A percentile compares a stretch with the other conserved stretches of the same genome.
These are phyloP conservation scores for Pollenia angustigena DNA, from an alignment of 2,888 invertebrate species.

Conservation along the genomic window DNA sequence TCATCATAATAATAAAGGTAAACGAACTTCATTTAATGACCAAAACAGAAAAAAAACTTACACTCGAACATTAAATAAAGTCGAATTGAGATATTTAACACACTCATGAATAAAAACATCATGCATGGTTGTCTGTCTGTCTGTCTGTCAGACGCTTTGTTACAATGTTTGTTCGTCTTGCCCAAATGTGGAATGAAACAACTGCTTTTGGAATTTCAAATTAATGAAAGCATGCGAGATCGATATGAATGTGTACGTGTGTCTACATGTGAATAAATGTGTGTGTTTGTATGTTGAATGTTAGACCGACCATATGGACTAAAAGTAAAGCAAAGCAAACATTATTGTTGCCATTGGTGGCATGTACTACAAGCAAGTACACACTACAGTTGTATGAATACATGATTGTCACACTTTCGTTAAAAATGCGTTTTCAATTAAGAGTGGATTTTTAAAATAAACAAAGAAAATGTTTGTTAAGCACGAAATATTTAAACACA, in stretches of 20 bases:
- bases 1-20: constrained; percentile 49
- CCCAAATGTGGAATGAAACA: constrained; percentile 43
- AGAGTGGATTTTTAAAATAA: constrained; percentile 60
- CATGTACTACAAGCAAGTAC: neutral
- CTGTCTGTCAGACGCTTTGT: neutral
- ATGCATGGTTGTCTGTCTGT: constrained; percentile 31
- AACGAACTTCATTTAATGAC: constrained; percentile 67
- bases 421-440: constrained; percentile 69
- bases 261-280: neutral
- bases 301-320: constrained; percentile 37
- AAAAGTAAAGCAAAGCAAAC: constrained; percentile 48
- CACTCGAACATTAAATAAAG: constrained; percentile 39
- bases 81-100: constrained; percentile 57
- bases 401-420: constrained; percentile 68
- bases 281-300: neutral
- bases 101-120: constrained; percentile 52
- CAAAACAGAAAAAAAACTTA: constrained; percentile 37
- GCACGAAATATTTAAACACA: constrained; percentile 61
- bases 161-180: neutral
- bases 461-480: constrained; percentile 64
- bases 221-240: constrained; percentile 60
- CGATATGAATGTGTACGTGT: constrained; percentile 24
- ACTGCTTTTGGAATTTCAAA: constrained; percentile 56
- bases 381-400: constrained; percentile 15
- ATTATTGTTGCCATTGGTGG: constrained; percentile 39